Conservation (phyloP, 2,113 vertebrate genomes). For the Corythoichthys intestinalis region DNA sequence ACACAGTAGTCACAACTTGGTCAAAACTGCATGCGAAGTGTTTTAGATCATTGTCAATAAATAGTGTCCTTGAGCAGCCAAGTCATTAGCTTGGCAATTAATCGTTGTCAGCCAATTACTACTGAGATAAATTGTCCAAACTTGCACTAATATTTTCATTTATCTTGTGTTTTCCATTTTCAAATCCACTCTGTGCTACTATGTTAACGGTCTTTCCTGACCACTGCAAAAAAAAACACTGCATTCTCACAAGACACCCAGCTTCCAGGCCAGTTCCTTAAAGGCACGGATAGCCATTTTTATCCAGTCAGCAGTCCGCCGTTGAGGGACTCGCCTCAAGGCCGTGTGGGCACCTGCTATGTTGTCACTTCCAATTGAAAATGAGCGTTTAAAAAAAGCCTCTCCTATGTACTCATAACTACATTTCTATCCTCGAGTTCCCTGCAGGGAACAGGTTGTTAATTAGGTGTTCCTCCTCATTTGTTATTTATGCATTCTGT, state of each 20-base stretch:
- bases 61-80: no score
- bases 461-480: slow-evolving; percentile 50
- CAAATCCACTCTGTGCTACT: slow-evolving; percentile 13
- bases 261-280: slow-evolving; percentile 9
- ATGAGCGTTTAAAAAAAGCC: neutral
- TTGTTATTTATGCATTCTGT: slow-evolving; percentile 65
- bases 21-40: no score
- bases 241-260: slow-evolving; percentile 6
- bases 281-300: slow-evolving; percentile 9
- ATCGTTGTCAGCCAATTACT: no score
- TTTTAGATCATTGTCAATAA: no score
- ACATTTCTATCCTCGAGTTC: slow-evolving; percentile 26
- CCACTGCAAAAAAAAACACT: slow-evolving; percentile 9
- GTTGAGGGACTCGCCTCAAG: slow-evolving; percentile 13
- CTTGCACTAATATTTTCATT: no score
- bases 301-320: slow-evolving; percentile 38
- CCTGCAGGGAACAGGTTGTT: slow-evolving; percentile 42
- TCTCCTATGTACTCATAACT: slow-evolving; percentile 14
- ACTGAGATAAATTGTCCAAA: no score
- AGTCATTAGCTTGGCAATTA: no score
- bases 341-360: slow-evolving; percentile 7
- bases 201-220: neutral
- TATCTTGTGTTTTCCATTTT: slow-evolving; percentile 19
- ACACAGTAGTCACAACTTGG: no score
- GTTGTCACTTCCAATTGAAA: slow-evolving; percentile 41